phyloP scores from a whole-genome alignment of 2,797 vertebrate species.

The Clarias platycephalus region DNA sequence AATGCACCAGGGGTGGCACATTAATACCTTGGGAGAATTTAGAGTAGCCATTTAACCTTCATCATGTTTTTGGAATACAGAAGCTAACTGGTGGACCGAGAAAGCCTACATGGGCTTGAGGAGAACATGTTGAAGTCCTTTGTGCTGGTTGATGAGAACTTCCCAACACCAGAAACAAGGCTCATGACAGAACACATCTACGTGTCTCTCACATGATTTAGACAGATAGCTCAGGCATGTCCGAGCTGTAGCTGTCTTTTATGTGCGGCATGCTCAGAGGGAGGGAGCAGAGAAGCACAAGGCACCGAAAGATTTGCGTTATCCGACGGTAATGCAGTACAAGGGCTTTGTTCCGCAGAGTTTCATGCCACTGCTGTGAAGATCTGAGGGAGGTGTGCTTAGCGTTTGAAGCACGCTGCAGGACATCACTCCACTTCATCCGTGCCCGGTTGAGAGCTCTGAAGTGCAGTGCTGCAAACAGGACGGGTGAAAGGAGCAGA shows the following conservation, averaged over 20 bases:
- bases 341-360: constrained; percentile 22
- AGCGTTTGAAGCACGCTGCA: constrained; percentile 23
- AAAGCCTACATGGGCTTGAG: no score
- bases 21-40: background rate
- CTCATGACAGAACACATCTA: background rate
- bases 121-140: background rate
- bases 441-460: constrained; percentile 24
- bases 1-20: background rate
- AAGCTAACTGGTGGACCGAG: background rate
- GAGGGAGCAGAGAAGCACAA: background rate
- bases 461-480: constrained; percentile 9
- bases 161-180: background rate
- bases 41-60: background rate
- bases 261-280: constrained; percentile 2
- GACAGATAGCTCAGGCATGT: background rate
- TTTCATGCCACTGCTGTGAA: constrained; percentile 8
- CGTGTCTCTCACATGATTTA: constrained; percentile 1
- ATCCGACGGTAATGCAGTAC: constrained; percentile 23
- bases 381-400: constrained; percentile 29
- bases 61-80: background rate
- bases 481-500: constrained; percentile 1
- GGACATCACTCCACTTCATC: constrained; percentile 22
- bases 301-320: constrained; percentile 2
- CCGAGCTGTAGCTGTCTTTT: constrained; percentile 11
- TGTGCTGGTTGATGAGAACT: background rate